These are phyloP conservation scores for Myopa tessellatipennis DNA, from an alignment of 2,888 invertebrate genomes.

Conservation along the genomic window DNA sequence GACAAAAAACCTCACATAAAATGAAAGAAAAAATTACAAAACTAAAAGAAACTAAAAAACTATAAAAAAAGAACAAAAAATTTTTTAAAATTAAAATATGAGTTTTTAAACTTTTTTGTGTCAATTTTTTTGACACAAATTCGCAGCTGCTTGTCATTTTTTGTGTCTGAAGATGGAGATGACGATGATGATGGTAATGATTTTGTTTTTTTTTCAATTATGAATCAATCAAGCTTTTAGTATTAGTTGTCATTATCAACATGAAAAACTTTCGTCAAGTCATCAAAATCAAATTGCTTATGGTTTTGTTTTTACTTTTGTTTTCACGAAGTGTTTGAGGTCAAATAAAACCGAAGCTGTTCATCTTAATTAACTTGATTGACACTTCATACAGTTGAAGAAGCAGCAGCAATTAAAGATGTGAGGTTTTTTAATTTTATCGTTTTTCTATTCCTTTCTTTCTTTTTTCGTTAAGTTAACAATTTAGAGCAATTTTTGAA, in stretches of 20 bases:
- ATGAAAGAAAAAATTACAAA: not conserved
- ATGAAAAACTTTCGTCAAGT: not conserved
- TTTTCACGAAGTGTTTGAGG: not conserved
- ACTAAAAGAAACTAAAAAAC: too few relatives aligned
- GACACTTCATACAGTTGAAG: not conserved
- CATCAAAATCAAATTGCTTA: not conserved
- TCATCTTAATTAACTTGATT: constrained; percentile 3
- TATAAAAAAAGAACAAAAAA: not conserved
- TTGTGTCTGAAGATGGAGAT: too few relatives aligned
- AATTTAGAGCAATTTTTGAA: not conserved
- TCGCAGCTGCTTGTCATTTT: not conserved
- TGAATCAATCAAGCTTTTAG: not conserved
- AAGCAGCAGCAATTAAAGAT: not conserved
- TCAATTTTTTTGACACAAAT: not conserved
- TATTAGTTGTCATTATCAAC: not conserved
- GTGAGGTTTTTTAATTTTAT: not conserved
- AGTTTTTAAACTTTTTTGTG: too few relatives aligned
- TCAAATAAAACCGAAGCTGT: not conserved
- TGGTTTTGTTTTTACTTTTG: not conserved
- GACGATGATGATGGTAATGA: not conserved
- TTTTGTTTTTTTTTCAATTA: not conserved
- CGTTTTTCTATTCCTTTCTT: too few relatives aligned
- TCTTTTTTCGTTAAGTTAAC: not conserved
- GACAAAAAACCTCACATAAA: too few relatives aligned
- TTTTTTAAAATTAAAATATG: not conserved